Evolutionary conservation across 2,797 vertebrate species (phyloP), one percentile per base, ranked within the genome.

Genomic region (Pogonophryne albipinna): DNA sequence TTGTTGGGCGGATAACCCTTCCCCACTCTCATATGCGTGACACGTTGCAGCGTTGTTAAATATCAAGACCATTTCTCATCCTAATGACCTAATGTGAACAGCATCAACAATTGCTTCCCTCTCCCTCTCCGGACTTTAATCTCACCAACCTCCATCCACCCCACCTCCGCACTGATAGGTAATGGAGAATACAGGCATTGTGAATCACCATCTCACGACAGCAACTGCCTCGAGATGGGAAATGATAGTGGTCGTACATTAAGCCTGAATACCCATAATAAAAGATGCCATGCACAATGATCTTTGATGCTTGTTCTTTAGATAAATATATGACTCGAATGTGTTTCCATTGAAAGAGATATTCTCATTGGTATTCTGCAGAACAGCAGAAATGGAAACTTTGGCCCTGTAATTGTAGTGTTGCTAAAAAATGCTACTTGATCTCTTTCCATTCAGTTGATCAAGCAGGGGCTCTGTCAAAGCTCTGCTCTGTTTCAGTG

Each of bases 11-110:
- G 82, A 84, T 74, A 75, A 66, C 80, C 75, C 47, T 58, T 80
- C 73, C 75, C 67, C 62, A 51, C 79, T 89, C 70, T 72, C 34
- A 45, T 77, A 90, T 91, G 85, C 89, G 11, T 86, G 89, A 87
- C 89, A 92, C 85, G 69, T 89, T 85, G 85, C 78, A 17, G 81
- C 75, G 53, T 90, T 88, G 90, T 93, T 93, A 94, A 95, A 95
- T 95, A 94, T 90, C 93, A 94, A 86, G 85, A 78, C 87, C 88
- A 93, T 94, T 91, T 81, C 75, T 95, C 93, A 94, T 93, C 87
- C 83, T 93, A 95, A 94, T 93, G 93, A 91, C 87, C 87, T 57
- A 79, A 72, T 80, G 89, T 90, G 87, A 91, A 79, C 58, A 12
- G 86, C 83, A 94, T 87, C 87, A 88, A 90, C 84, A 93, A 87